A percentile compares a stretch with the other conserved stretches of the same genome.
Evolutionary conservation across 2,113 vertebrate genomes (phyloP).

Genomic region (Microtus montanus): DNA sequence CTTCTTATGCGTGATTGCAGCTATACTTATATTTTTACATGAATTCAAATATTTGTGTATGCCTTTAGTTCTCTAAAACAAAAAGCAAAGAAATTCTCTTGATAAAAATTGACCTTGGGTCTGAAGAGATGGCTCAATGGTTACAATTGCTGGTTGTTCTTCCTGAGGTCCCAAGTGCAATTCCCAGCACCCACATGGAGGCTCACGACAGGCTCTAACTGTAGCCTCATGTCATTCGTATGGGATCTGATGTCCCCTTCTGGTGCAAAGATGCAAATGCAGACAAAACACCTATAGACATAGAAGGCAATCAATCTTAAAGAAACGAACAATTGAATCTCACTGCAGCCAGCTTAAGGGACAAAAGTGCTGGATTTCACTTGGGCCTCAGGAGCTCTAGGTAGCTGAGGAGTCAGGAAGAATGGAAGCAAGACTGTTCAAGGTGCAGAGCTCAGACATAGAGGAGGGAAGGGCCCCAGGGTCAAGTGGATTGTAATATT

Average conservation of each 20-base stretch:
- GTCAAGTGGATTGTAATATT: background rate
- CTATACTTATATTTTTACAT: background rate
- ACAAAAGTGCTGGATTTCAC: background rate
- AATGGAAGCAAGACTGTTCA: background rate
- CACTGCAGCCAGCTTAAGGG: background rate
- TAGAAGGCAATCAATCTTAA: background rate
- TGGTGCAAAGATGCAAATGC: background rate
- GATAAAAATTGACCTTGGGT: constrained; percentile 13
- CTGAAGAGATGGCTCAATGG: background rate
- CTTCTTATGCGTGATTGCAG: background rate
- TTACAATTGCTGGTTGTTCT: background rate
- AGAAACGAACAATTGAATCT: constrained; percentile 32
- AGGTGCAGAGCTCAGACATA: no score
- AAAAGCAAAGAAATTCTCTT: background rate
- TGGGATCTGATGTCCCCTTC: background rate
- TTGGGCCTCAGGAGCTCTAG: background rate
- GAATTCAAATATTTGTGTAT: constrained; percentile 51
- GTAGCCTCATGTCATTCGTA: background rate
- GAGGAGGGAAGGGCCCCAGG: background rate
- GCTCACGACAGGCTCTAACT: background rate
- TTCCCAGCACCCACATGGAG: background rate
- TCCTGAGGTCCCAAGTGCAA: background rate
- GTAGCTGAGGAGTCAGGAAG: background rate
- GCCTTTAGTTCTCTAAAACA: constrained; percentile 25
- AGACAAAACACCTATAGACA: no score